phyloP scores from a whole-genome alignment of 2,797 vertebrate species.

The Xerus rutilus region DNA sequence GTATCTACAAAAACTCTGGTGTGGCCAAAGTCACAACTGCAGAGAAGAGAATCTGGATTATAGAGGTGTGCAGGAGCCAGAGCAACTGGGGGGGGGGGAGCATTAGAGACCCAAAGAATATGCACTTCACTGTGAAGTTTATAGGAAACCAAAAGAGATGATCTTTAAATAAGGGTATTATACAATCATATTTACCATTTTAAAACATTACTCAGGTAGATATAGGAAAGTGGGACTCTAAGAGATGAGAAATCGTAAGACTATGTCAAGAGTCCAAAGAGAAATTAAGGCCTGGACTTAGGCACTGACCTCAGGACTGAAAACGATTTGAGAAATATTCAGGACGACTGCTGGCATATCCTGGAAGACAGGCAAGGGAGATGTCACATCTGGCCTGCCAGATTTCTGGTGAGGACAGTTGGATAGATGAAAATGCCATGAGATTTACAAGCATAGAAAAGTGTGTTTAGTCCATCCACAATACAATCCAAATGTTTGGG shows the following conservation, averaged over 20 bases:
- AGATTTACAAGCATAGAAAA: not conserved
- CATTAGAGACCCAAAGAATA: not conserved
- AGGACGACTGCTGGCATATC: not conserved
- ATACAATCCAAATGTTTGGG: not conserved
- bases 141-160: not conserved
- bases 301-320: not conserved
- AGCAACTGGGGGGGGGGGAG: not conserved
- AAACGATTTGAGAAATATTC: not conserved
- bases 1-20: not conserved
- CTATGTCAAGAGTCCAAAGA: not conserved
- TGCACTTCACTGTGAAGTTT: not conserved
- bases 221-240: not conserved
- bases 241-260: not conserved
- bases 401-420: not conserved
- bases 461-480: not conserved
- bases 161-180: slow-evolving; percentile 4
- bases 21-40: not conserved
- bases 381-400: not conserved
- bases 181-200: not conserved
- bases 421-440: not conserved
- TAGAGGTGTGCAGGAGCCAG: not conserved
- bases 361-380: not conserved
- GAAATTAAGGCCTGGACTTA: not conserved
- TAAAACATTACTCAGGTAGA: not conserved
- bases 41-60: not conserved